Percentiles rank a stretch among this genome's conserved stretches.
Evolutionary conservation across 2,113 vertebrate genomes (phyloP).

Genomic region (Progne subis): DNA sequence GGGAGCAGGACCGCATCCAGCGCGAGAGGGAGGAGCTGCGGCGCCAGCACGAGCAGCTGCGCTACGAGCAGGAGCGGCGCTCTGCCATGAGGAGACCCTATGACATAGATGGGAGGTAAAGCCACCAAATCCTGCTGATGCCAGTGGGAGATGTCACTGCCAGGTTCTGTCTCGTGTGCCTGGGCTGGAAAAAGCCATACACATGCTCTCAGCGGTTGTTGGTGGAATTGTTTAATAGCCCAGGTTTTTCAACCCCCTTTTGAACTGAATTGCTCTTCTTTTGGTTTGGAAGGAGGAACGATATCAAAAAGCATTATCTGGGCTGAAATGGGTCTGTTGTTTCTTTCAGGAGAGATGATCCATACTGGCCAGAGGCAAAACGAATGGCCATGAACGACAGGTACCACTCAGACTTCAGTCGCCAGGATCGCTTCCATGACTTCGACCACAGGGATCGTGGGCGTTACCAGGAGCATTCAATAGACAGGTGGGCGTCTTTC

Average conservation of each 20-base stretch:
- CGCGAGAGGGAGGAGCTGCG: conserved; percentile 91
- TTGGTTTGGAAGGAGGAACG: not conserved
- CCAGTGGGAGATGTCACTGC: not conserved
- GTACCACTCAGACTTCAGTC: conserved; percentile 87
- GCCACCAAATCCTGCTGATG: fast-evolving
- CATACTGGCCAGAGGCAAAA: conserved; percentile 88
- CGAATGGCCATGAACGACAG: conserved; percentile 90
- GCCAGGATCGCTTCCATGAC: conserved; percentile 92
- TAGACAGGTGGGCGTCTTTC: conserved; percentile 80
- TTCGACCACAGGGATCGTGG: conserved; percentile 91
- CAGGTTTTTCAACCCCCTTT: not conserved
- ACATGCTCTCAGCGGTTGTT: not conserved
- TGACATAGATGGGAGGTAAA: conserved; percentile 88
- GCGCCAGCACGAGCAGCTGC: conserved; percentile 91
- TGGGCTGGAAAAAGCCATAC: not conserved
- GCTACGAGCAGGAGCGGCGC: conserved; percentile 89
- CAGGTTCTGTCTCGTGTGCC: not conserved
- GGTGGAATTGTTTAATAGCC: not conserved
- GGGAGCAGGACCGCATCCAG: conserved; percentile 94
- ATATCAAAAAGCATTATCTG: not conserved
- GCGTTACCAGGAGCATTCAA: conserved; percentile 85
- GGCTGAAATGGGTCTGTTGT: not conserved
- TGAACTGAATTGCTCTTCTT: not conserved
- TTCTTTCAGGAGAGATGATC: conserved; percentile 85
- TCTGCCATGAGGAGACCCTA: conserved; percentile 85